Base-by-base conservation (phyloP, 2,888 invertebrate genomes). In the Trypoxylon attenuatum region DNA sequence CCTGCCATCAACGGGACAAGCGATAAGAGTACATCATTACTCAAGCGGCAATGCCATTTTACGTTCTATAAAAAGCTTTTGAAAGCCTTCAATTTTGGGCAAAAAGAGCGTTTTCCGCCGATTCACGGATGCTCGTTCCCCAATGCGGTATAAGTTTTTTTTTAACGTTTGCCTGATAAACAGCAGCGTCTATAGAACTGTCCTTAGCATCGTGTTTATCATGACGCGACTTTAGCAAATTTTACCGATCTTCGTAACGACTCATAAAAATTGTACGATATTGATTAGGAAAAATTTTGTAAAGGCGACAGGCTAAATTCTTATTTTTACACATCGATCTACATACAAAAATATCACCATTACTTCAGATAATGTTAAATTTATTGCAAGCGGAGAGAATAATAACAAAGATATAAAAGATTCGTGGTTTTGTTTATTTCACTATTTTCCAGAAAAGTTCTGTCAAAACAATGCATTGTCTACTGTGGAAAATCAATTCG, bases 181-280 rank as follows among this genome's bases (percentile, higher is more conserved):
- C 50, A 56, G 51, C 55, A 25, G 19, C 56, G 51, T 25, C 23
- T 23, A 13, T 38, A 27, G 45, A 43, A 25, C 43, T 52, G 49
- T 49, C 52, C 64, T 60, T 54, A 64, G 52, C 33, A 55, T 45
- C 54, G 54, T 68, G 51, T 71, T 76, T 76, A 76, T 76, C 71
- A 43, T 29, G 13, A n/a, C 42, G 46, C 57, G 68, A 70, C 62
- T 63, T 75, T 76, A 76, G 76, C 76, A 65, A 77, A 61, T 45
- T 76, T 76, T 72, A 76, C 75, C 51, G 75, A 71, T 76, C 75
- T 62, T 15, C 60, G 74, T 49, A 18, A n/a, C n/a, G n/a, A n/a
- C n/a, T n/a, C n/a, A n/a, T n/a, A n/a, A n/a, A n/a, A n/a, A n/a
- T n/a, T n/a, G n/a, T n/a, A n/a, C n/a, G n/a, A n/a, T n/a, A n/a